Evolutionary conservation across 2,888 invertebrate genomes (phyloP), one percentile per base, ranked within the genome.

Genomic region (Parascotia fuliginaria): DNA sequence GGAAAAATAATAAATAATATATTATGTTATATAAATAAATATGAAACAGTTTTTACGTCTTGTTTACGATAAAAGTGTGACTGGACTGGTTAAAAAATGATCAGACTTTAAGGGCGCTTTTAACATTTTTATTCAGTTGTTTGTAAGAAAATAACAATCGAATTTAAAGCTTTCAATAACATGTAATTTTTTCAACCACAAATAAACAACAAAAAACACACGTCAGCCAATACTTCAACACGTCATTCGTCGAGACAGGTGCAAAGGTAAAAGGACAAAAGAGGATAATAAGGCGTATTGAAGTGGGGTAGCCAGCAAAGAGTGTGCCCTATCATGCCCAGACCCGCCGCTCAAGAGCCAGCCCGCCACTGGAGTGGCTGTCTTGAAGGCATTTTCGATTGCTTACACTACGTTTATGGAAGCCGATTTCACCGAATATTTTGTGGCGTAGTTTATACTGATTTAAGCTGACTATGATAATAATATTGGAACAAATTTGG

Each of bases 281-380:
- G 83, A 56, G 77, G 75, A 78, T 81, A 81, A 81, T 79, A 82
- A 83, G 74, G 71, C 70, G 73, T 72, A 71, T 73, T 77, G 73
- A 79, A 74, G 77, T 70, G 68, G 58, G 50, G 70, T 69, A 66
- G 74, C 71, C 75, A 73, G 79, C 74, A 83, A 80, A 73, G 73
- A 79, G 76, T 85, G 85, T 85, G 85, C 84, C 77, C 77, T 85
- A 85, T 85, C 85, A 74, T 71, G 67, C 64, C 56, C 62, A 66
- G 63, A 67, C 59, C 60, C 65, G 61, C 9, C 55, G 49, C 60
- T 73, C 62, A 63, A 83, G 83, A 58, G 72, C 59, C 51, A 62
- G 67, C 51, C 55, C 39, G 55, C 42, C 54, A 59, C 55, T 66
- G 54, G 50, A 66, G 69, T 53, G 57, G 36, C 63, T 46, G 43